Percentiles rank a stretch among this genome's conserved stretches.
Evolutionary conservation across 2,888 invertebrate genomes (phyloP).

Genomic region (Lepeophtheirus nordmannii): DNA sequence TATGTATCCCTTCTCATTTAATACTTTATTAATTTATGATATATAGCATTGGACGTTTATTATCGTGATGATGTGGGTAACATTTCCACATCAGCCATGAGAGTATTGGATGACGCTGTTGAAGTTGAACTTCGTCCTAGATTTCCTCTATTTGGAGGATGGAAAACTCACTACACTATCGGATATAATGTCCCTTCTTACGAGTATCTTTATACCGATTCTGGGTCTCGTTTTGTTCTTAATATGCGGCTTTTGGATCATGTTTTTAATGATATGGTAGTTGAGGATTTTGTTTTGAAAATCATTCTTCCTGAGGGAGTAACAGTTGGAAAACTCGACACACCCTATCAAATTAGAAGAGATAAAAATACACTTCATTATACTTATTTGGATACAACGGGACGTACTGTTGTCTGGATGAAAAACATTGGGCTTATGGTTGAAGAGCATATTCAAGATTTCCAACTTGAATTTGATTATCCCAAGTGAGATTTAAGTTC

Average conservation of each 20-base stretch:
- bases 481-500: constrained; percentile 17
- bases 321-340: constrained; percentile 56
- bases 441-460: constrained; percentile 89
- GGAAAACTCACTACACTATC: constrained; percentile 90
- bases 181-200: constrained; percentile 96
- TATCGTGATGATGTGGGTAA: constrained; percentile 97
- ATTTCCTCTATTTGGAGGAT: constrained; percentile 95
- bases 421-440: constrained; percentile 65
- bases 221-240: constrained; percentile 54
- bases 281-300: constrained; percentile 71
- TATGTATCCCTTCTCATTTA: not conserved
- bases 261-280: constrained; percentile 86
- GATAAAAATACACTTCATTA: constrained; percentile 58
- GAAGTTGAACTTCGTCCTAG: constrained; percentile 89
- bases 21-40: not conserved
- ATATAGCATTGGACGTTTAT: constrained; percentile 71
- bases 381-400: constrained; percentile 88
- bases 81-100: constrained; percentile 90
- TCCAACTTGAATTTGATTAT: constrained; percentile 43
- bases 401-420: constrained; percentile 71
- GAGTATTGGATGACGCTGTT: constrained; percentile 71
- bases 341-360: constrained; percentile 64
- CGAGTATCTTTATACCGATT: constrained; percentile 66
- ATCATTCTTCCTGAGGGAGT: constrained; percentile 88
- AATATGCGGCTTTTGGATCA: constrained; percentile 93